Evolutionary conservation across 2,113 vertebrate genomes (phyloP).

Genomic region (Isurus oxyrinchus): DNA sequence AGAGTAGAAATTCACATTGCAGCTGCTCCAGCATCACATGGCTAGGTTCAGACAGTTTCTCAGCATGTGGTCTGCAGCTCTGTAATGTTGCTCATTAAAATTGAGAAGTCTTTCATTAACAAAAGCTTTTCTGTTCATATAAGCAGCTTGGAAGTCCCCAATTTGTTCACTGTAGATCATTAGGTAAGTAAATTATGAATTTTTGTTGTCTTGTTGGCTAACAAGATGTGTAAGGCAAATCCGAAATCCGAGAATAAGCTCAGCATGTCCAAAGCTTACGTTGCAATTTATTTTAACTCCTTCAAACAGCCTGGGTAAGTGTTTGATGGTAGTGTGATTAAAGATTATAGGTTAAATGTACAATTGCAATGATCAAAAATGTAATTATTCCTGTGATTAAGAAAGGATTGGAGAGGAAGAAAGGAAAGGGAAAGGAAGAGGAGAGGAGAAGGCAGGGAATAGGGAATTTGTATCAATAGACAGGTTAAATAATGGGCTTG

Average conservation of each 20-base stretch:
- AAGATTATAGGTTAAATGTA: not conserved
- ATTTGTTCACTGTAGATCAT: not conserved
- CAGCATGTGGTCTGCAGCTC: not conserved
- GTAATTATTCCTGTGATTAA: not conserved
- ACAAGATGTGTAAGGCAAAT: not conserved
- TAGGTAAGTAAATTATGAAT: not conserved
- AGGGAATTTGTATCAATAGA: not conserved
- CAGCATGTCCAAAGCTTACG: not conserved
- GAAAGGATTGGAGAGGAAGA: not conserved
- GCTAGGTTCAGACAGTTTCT: not conserved
- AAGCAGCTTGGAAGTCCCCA: not conserved
- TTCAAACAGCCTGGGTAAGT: not conserved
- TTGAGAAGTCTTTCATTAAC: not conserved
- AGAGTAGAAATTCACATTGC: not conserved
- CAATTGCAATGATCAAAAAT: not conserved
- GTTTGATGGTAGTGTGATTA: not conserved
- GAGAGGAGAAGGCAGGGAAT: not conserved
- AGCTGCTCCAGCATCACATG: not conserved
- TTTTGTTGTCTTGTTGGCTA: not conserved
- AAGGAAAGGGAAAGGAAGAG: not conserved
- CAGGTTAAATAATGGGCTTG: not conserved
- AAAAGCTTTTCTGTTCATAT: not conserved
- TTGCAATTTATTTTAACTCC: not conserved
- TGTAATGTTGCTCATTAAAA: conserved; percentile 15
- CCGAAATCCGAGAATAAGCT: not conserved